A percentile compares a stretch with the other conserved stretches of the same genome.
Conservation (phyloP, 1,140 invertebrate genomes). For the Formica exsecta region DNA sequence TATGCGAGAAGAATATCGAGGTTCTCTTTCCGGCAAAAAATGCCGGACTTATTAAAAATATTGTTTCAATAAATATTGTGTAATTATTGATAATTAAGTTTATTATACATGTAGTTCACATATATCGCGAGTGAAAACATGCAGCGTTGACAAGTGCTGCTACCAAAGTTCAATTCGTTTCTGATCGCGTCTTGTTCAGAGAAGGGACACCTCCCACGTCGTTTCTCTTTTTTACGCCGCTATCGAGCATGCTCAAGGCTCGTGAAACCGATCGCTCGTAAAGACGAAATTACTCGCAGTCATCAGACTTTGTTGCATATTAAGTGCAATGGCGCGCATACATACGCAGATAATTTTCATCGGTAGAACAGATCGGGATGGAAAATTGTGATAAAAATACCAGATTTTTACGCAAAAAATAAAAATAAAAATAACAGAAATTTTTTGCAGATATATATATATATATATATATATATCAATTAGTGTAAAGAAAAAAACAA, state of each 20-base stretch:
- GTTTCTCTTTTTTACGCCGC: slow-evolving; percentile 31
- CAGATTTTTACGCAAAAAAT: background rate
- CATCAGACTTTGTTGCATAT: slow-evolving; percentile 35
- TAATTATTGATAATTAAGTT: no score
- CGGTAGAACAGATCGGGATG: background rate
- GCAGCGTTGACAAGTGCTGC: slow-evolving; percentile 40
- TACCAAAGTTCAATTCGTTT: slow-evolving; percentile 52
- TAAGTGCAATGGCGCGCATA: slow-evolving; percentile 37
- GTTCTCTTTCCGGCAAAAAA: no score
- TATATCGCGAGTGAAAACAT: slow-evolving; percentile 76
- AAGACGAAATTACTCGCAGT: slow-evolving; percentile 50
- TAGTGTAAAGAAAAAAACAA: no score
- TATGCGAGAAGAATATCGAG: no score
- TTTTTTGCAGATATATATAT: background rate
- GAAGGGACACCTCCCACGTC: slow-evolving; percentile 42
- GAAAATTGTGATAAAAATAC: background rate
- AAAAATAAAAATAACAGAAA: background rate
- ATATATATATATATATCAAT: background rate
- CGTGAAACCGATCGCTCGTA: slow-evolving; percentile 61
- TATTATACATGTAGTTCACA: no score
- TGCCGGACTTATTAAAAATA: no score
- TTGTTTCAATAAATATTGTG: no score
- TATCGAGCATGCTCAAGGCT: slow-evolving; percentile 64
- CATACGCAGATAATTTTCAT: background rate
- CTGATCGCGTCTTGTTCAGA: slow-evolving; percentile 35